Evolutionary conservation across 2,113 vertebrate species (phyloP).

Genomic region (Amphiprion percula): DNA sequence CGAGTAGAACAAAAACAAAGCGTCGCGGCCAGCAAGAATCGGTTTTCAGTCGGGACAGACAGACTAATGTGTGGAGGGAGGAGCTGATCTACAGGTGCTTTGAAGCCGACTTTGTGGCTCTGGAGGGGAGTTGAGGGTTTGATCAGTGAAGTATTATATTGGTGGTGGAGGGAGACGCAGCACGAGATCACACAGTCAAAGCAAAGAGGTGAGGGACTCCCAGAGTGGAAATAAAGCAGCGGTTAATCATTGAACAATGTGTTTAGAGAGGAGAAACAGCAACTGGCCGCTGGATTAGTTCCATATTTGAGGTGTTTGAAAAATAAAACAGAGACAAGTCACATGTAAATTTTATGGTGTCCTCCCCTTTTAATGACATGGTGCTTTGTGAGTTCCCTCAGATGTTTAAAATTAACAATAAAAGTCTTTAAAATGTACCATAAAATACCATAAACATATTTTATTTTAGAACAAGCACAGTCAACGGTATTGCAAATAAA

Average conservation of each 20-base stretch:
- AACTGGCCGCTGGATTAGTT: constrained; percentile 12
- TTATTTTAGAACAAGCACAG: too few relatives aligned
- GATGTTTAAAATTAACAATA: neutral
- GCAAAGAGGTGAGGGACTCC: constrained; percentile 38
- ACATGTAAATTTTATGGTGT: neutral
- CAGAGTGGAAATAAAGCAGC: constrained; percentile 32
- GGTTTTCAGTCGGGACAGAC: constrained; percentile 28
- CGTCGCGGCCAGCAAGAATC: constrained; percentile 18
- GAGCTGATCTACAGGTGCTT: constrained; percentile 58
- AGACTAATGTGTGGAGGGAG: constrained; percentile 36
- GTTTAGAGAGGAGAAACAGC: constrained; percentile 29
- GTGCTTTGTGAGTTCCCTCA: neutral
- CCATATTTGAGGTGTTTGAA: constrained; percentile 3
- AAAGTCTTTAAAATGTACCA: too few relatives aligned
- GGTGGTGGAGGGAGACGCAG: constrained; percentile 3
- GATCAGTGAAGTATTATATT: constrained; percentile 59
- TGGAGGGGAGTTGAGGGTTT: constrained; percentile 36
- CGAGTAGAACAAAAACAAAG: neutral
- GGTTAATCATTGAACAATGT: constrained; percentile 60
- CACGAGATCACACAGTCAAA: constrained; percentile 47
- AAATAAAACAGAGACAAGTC: neutral
- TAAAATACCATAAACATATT: too few relatives aligned
- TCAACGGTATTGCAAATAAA: too few relatives aligned
- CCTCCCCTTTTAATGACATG: constrained; percentile 7
- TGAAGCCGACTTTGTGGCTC: constrained; percentile 48